Percentiles rank a stretch among this genome's conserved stretches.
These are phyloP conservation scores for Scaptomyza graminum DNA, from an alignment of 1,140 invertebrate genomes.

Conservation along the genomic window DNA sequence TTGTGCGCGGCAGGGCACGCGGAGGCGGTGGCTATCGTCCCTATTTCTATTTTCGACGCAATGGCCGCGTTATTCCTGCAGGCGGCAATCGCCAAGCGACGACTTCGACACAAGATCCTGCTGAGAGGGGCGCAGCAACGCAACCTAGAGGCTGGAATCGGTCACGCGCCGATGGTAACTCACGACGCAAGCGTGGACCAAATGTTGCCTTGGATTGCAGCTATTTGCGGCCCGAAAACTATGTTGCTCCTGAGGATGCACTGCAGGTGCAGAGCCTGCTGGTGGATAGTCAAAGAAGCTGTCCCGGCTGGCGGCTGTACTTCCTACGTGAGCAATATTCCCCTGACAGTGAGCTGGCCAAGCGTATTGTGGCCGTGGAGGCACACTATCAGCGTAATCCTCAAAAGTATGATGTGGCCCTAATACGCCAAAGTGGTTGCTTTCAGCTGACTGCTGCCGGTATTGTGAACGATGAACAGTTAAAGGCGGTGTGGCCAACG, in stretches of 20 bases:
- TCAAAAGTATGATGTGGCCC: conserved; percentile 81
- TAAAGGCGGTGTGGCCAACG: conserved; percentile 85
- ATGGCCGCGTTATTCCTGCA: conserved; percentile 72
- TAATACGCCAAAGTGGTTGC: conserved; percentile 84
- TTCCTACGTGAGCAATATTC: conserved; percentile 85
- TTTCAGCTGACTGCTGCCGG: conserved; percentile 84
- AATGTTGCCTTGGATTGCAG: conserved; percentile 43
- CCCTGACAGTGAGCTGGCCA: conserved; percentile 73
- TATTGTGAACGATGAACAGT: conserved; percentile 84
- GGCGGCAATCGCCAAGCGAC: conserved; percentile 36
- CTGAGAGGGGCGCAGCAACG: background rate
- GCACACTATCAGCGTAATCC: conserved; percentile 76
- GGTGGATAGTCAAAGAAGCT: conserved; percentile 78
- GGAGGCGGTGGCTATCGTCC: conserved; percentile 66
- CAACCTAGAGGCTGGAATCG: conserved; percentile 54
- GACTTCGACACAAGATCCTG: background rate
- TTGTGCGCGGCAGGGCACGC: conserved; percentile 61
- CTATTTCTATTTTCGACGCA: conserved; percentile 75
- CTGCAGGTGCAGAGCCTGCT: conserved; percentile 53
- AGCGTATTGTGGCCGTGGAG: conserved; percentile 84
- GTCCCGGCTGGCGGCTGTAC: conserved; percentile 87
- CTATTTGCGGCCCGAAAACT: conserved; percentile 66
- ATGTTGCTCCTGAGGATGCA: conserved; percentile 68
- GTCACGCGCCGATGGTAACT: background rate
- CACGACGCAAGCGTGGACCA: background rate